Percentiles rank a stretch among this genome's conserved stretches.
phyloP scores from a whole-genome alignment of 2,797 vertebrate species.

The Selene dorsalis region DNA sequence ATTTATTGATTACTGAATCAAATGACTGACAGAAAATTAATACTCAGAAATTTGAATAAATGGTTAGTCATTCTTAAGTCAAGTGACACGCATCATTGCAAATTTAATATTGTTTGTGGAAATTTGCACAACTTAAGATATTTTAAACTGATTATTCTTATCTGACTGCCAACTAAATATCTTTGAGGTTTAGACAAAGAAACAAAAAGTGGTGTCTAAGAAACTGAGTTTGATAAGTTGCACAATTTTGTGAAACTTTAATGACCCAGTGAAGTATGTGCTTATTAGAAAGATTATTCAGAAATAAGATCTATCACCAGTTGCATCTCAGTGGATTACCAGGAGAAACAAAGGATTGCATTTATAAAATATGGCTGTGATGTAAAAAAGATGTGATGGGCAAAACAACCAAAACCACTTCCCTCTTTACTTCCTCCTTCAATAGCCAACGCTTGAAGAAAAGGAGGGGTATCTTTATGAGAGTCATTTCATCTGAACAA shows the following conservation, averaged over 20 bases:
- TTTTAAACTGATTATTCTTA: neutral
- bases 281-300: neutral
- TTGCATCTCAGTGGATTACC: neutral
- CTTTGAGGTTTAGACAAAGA: neutral
- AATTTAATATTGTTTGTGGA: too few species aligned
- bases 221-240: neutral
- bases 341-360: neutral
- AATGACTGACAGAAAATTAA: too few species aligned
- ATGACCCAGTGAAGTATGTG: neutral
- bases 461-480: neutral
- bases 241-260: neutral
- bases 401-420: neutral
- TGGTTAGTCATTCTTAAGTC: neutral
- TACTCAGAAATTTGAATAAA: too few species aligned
- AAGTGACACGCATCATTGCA: neutral
- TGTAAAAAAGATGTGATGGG: neutral
- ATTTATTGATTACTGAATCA: too few species aligned
- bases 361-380: neutral
- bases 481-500: too few species aligned
- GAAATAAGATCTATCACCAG: neutral
- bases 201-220: neutral
- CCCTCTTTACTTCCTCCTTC: constrained; percentile 19
- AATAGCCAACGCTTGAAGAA: neutral
- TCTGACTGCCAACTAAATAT: neutral
- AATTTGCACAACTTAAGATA: too few species aligned